Evolutionary conservation across 2,797 vertebrate genomes (phyloP).

Genomic region (Tapirus indicus): DNA sequence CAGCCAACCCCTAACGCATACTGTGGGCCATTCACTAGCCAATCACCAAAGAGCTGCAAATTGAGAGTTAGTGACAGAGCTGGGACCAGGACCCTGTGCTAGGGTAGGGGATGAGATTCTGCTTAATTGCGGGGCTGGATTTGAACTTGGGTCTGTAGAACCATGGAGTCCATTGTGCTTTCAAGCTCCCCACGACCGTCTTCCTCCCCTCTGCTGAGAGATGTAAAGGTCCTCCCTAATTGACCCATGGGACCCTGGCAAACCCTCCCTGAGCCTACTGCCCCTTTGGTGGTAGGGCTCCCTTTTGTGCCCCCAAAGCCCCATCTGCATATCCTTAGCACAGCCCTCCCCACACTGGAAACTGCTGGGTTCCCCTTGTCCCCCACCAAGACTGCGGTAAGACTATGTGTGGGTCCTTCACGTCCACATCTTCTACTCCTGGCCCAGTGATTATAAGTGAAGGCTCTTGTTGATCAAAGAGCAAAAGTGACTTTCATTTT

Average conservation of each 20-base stretch:
- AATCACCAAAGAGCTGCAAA: not conserved
- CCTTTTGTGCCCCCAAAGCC: too few relatives aligned
- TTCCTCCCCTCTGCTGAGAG: not conserved
- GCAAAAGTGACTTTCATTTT: not conserved
- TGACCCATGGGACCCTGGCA: not conserved
- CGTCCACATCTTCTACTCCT: fast-evolving
- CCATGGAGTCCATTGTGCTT: too few relatives aligned
- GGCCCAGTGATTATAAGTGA: fast-evolving
- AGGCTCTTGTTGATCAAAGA: not conserved
- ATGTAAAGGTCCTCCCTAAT: not conserved
- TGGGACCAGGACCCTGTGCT: not conserved
- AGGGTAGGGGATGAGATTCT: fast-evolving
- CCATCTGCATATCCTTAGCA: not conserved
- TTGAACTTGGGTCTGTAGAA: not conserved
- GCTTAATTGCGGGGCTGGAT: not conserved
- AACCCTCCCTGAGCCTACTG: not conserved
- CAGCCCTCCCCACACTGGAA: fast-evolving
- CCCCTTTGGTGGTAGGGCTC: fast-evolving
- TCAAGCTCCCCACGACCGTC: not conserved
- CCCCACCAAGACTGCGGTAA: fast-evolving
- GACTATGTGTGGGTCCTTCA: fast-evolving
- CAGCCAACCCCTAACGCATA: too few relatives aligned
- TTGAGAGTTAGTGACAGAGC: too few relatives aligned
- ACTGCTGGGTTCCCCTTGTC: too few relatives aligned
- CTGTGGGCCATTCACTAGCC: fast-evolving